Evolutionary conservation across 2,888 invertebrate genomes (phyloP).

Genomic region (Heliconius ethilla): DNA sequence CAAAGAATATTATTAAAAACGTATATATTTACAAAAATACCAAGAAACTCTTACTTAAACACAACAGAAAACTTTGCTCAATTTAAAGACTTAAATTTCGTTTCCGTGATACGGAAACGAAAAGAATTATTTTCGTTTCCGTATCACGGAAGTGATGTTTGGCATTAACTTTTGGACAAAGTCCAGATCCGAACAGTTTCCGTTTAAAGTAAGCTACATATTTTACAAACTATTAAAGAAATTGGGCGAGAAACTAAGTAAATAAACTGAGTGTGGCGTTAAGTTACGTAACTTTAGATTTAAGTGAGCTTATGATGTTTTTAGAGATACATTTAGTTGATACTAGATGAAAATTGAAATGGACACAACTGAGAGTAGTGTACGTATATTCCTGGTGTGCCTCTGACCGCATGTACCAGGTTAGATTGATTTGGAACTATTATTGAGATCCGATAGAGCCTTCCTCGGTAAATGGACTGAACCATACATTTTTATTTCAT

Average conservation of each 20-base stretch:
- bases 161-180: conserved; percentile 19
- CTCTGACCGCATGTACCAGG: too few relatives aligned
- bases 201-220: conserved; percentile 19
- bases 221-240: conserved; percentile 20
- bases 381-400: too few relatives aligned
- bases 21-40: background rate
- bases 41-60: background rate
- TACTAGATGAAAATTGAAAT: too few relatives aligned
- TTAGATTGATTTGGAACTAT: too few relatives aligned
- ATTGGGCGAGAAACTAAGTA: background rate
- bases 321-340: background rate
- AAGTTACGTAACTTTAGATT: background rate
- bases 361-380: too few relatives aligned
- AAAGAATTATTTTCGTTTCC: background rate
- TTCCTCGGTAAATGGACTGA: too few relatives aligned
- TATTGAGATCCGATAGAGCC: too few relatives aligned
- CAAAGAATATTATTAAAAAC: background rate
- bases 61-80: background rate
- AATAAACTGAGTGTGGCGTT: background rate
- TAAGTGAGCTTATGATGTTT: background rate
- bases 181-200: conserved; percentile 19
- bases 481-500: too few relatives aligned
- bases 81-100: too few relatives aligned
- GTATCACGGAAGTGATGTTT: conserved; percentile 15
- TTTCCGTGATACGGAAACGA: too few relatives aligned